Conservation (phyloP, 2,888 invertebrate species). For the Pogonocherus hispidulus region DNA sequence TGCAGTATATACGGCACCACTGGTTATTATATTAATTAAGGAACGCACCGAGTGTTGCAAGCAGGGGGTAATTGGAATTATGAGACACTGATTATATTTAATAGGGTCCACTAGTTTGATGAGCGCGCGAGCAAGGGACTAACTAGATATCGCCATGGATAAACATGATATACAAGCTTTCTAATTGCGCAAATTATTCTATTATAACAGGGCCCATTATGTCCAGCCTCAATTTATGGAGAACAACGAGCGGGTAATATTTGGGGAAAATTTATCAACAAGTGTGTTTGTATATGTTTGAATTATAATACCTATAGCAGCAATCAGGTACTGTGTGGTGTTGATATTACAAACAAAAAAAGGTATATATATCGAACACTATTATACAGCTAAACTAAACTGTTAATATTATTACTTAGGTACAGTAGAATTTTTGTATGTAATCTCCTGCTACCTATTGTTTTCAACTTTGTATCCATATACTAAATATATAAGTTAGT, state of each 20-base stretch:
- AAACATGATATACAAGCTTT: constrained; percentile 51
- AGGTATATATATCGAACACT: too few relatives aligned
- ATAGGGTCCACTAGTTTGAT: constrained; percentile 48
- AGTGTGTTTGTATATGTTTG: not conserved
- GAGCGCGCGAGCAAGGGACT: constrained; percentile 37
- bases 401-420: too few relatives aligned
- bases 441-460: too few relatives aligned
- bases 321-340: too few relatives aligned
- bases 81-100: constrained; percentile 54
- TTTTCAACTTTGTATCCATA: too few relatives aligned
- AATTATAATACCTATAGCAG: too few relatives aligned
- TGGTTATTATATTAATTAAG: constrained; percentile 47
- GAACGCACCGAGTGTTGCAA: constrained; percentile 42
- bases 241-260: not conserved
- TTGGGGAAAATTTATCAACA: not conserved
- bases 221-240: constrained; percentile 2
- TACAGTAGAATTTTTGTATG: too few relatives aligned
- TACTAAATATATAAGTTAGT: too few relatives aligned
- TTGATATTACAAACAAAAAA: too few relatives aligned
- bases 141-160: constrained; percentile 44
- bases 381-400: too few relatives aligned
- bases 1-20: constrained; percentile 29
- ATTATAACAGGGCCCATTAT: constrained; percentile 41
- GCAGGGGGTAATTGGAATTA: constrained; percentile 48
- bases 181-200: constrained; percentile 51